These are phyloP conservation scores for Cheirogaleus major DNA, from an alignment of 2,797 vertebrate species.

Conservation along the genomic window DNA sequence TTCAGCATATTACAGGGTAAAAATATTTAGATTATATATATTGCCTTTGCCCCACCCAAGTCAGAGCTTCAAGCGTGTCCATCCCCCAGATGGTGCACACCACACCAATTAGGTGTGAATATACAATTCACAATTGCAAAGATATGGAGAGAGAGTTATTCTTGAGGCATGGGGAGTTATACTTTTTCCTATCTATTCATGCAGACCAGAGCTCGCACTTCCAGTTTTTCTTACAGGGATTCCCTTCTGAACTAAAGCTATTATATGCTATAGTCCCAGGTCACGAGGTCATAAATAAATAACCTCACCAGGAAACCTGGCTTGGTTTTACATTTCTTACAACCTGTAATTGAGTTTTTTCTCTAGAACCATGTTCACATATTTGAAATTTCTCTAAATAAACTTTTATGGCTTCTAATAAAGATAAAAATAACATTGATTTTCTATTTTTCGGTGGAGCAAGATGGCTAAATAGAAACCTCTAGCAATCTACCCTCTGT, in stretches of 20 bases:
- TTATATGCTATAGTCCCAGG: not conserved
- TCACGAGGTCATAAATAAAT: not conserved
- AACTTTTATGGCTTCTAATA: not conserved
- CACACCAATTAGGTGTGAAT: too few species aligned
- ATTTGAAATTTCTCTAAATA: not conserved
- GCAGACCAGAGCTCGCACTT: not conserved
- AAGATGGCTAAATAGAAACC: too few species aligned
- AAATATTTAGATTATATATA: too few species aligned
- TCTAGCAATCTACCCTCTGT: too few species aligned
- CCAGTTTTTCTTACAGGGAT: not conserved
- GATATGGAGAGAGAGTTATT: not conserved
- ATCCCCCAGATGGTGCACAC: too few species aligned
- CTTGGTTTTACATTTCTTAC: not conserved
- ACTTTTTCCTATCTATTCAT: not conserved
- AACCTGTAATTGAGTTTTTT: not conserved
- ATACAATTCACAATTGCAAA: too few species aligned
- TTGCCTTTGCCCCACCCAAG: too few species aligned
- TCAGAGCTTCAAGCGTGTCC: too few species aligned
- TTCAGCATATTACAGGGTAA: too few species aligned
- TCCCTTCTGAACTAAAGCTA: not conserved
- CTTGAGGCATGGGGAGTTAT: not conserved
- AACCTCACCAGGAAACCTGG: not conserved
- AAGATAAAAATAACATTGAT: not conserved
- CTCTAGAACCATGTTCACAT: not conserved
- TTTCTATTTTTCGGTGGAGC: not conserved